phyloP scores from a whole-genome alignment of 2,888 invertebrate species.

The Leptopilina drosophilae region DNA sequence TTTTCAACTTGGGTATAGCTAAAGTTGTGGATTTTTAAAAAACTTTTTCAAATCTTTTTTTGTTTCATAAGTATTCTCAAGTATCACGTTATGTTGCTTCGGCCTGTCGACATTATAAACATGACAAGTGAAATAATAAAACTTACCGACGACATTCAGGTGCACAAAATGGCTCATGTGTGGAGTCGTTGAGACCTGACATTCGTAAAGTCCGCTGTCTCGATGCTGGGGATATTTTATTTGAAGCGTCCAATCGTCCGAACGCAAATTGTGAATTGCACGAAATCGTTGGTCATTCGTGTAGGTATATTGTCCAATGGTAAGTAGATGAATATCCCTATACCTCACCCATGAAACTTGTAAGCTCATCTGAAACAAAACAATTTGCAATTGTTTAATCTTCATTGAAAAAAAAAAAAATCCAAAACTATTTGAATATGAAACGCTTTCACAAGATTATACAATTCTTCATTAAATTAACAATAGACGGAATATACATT shows the following conservation, averaged over 20 bases:
- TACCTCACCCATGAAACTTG: slow-evolving; percentile 96
- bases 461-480: background rate
- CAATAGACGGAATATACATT: background rate
- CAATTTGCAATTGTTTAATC: background rate
- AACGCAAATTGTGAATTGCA: slow-evolving; percentile 89
- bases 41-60: no score
- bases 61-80: no score
- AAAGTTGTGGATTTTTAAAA: no score
- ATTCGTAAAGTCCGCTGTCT: slow-evolving; percentile 94
- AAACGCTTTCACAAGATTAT: background rate
- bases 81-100: no score
- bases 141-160: slow-evolving; percentile 93
- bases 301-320: slow-evolving; percentile 93
- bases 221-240: slow-evolving; percentile 95
- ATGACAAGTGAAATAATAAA: slow-evolving; percentile 17
- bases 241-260: slow-evolving; percentile 94
- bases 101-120: background rate
- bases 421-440: no score
- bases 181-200: slow-evolving; percentile 95
- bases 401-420: background rate
- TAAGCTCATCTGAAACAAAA: slow-evolving; percentile 80
- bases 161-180: slow-evolving; percentile 95
- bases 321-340: slow-evolving; percentile 92
- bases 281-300: slow-evolving; percentile 94
- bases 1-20: no score